Evolutionary conservation across 2,113 vertebrate species (phyloP), one percentile per base, ranked within the genome.

Genomic region (Charina bottae): DNA sequence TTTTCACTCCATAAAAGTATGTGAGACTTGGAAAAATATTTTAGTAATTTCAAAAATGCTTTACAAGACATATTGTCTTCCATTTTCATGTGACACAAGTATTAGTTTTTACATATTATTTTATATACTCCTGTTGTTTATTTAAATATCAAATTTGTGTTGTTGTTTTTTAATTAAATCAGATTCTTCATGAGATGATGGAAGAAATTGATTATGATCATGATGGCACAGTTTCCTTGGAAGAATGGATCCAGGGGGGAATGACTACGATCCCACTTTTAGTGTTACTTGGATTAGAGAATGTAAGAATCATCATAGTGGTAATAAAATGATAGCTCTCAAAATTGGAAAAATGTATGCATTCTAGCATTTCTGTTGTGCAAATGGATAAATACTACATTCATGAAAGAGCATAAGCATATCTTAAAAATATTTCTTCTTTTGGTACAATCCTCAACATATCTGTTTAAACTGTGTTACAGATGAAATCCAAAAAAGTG

Each of bases 131-230:
- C 4, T 86, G 26, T 8, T 10, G 4, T 49, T 90, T 90, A 90
- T 4, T 53, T 68, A 54, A 55, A 62, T 85, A 54, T 33, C 10
- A 8, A 84, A 90, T 49, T 91, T 1, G 93, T 0, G 58, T 0
- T 24, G 72, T 91, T 95, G 93, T 89, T 9, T 62, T 64, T 87
- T 53, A 84, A 68, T 72, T 12, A 92, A 21, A 78, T 37, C 91
- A 99, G 99, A 99, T 99, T 89, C 98, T 99, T 46, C 98, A 99
- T 96, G 99, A 99, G 95, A 99, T 99, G 99, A 99, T 99, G 99
- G 98, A 98, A 94, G 99, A 99, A 97, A 99, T 99, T 64, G 99
- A 99, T 96, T 99, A 99, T 24, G 98, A 99, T 90, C 98, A 97
- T 26, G 98, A 99, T 55, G 99, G 99, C 33, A 99, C 98, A 0